Base-by-base conservation (phyloP, 2,113 vertebrate species). In the Carettochelys insculpta region DNA sequence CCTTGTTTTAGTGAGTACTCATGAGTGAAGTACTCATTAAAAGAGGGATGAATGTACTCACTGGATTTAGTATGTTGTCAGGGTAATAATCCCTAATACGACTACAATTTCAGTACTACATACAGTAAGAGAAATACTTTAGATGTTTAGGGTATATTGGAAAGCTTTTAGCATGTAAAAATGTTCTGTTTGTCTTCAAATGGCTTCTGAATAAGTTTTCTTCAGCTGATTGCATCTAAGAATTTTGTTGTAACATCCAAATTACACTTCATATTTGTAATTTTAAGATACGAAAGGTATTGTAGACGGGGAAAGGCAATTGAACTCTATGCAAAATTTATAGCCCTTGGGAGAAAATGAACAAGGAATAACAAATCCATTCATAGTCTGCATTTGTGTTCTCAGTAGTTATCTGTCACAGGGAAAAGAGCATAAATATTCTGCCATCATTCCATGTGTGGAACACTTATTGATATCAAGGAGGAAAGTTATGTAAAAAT, bases 31-130 rank as follows among this genome's bases (percentile, higher is more conserved):
- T n/a, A n/a, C n/a, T n/a, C n/a, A n/a, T n/a, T n/a, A n/a, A n/a
- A n/a, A n/a, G n/a, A n/a, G n/a, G n/a, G n/a, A n/a, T n/a, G n/a
- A n/a, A n/a, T 8, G 48, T 82, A 38, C 83, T 95, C 38, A 38
- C 83, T 95, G 86, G 89, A 96, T 95, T 92, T 94, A 96, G 82
- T 93, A 76, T 76, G 96, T 93, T 92, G 90, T 89, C 88, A 94
- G 80, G 83, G 83, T 78, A 95, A 90, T 95, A 94, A 93, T 94
- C 85, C 76, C 87, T 89, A 96, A 85, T 90, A 95, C 75, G 90
- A 95, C 95, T 94, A 95, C 96, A 94, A 94, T 87, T 93, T 89
- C 94, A 96, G 65, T n/a, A 80, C 82, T 94, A 34, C 17, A 81
- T 82, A 68, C 85, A 92, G 80, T 88, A 91, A 90, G 77, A 96